These are phyloP conservation scores for Mactromeris polynyma DNA, from an alignment of 2,888 invertebrate species.

Conservation along the genomic window DNA sequence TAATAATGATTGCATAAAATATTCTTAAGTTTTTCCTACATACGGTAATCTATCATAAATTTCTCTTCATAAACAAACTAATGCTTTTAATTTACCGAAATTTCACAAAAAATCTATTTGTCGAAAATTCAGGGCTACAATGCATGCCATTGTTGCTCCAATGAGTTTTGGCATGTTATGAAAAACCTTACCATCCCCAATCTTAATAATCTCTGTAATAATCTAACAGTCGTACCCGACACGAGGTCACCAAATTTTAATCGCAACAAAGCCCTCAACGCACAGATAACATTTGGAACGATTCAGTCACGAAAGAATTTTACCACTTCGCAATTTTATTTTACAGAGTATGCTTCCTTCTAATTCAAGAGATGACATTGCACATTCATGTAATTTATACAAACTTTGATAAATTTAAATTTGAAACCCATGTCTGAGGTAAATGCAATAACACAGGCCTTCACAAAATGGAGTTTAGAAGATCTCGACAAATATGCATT, in stretches of 20 bases:
- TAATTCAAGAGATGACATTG: background rate
- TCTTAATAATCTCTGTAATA: constrained; percentile 50
- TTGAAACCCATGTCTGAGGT: background rate
- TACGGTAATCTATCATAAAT: constrained; percentile 8
- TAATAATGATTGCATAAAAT: background rate
- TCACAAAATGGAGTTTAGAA: background rate
- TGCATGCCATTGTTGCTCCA: constrained; percentile 59
- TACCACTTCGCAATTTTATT: background rate
- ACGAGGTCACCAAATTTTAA: constrained; percentile 42
- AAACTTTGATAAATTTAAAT: background rate
- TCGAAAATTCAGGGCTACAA: background rate
- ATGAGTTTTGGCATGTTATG: constrained; percentile 69
- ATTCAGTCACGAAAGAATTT: constrained; percentile 23
- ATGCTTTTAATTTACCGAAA: background rate
- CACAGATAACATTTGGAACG: constrained; percentile 10
- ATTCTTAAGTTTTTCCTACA: background rate
- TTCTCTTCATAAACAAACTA: background rate
- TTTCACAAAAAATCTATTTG: background rate
- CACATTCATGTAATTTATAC: background rate
- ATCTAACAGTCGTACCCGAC: constrained; percentile 48
- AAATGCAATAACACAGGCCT: background rate
- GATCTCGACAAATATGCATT: background rate
- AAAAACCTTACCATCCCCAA: constrained; percentile 47
- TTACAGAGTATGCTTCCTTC: background rate
- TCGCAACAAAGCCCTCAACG: constrained; percentile 32